A percentile compares a stretch with the other conserved stretches of the same genome.
These are phyloP conservation scores for Drosophila paracracens DNA, from an alignment of 2,888 invertebrate genomes.

Conservation along the genomic window DNA sequence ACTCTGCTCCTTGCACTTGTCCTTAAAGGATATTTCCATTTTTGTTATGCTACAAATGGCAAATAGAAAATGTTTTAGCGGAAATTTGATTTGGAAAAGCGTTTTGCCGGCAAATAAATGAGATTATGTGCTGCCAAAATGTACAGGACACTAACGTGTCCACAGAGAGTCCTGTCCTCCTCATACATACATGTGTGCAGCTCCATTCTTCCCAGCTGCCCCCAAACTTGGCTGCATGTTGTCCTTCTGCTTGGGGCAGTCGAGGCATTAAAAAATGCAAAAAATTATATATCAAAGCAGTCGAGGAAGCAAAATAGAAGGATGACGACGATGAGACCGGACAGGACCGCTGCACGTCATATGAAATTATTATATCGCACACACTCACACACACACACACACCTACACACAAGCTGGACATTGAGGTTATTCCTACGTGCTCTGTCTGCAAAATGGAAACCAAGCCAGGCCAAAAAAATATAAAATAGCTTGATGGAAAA, in stretches of 20 bases:
- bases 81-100: conserved; percentile 84
- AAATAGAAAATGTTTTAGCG: conserved; percentile 81
- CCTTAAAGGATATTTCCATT: conserved; percentile 42
- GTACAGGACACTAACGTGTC: conserved; percentile 69
- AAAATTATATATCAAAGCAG: conserved; percentile 81
- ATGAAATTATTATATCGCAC: conserved; percentile 79
- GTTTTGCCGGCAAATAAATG: conserved; percentile 83
- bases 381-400: conserved; percentile 39
- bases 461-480: conserved; percentile 50
- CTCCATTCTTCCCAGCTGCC: not conserved
- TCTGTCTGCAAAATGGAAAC: conserved; percentile 55
- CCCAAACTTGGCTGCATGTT: conserved; percentile 9
- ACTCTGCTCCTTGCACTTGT: conserved; percentile 3
- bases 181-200: not conserved
- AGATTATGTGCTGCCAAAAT: conserved; percentile 81
- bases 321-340: conserved; percentile 42
- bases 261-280: conserved; percentile 80
- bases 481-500: conserved; percentile 67
- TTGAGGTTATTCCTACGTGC: conserved; percentile 74
- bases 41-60: conserved; percentile 59
- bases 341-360: conserved; percentile 72
- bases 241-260: conserved; percentile 63
- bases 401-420: conserved; percentile 54
- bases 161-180: conserved; percentile 17
- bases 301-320: conserved; percentile 43